Percentiles rank a stretch among this genome's conserved stretches.
phyloP scores from a whole-genome alignment of 2,888 invertebrate genomes.

The Drosophila differens region DNA sequence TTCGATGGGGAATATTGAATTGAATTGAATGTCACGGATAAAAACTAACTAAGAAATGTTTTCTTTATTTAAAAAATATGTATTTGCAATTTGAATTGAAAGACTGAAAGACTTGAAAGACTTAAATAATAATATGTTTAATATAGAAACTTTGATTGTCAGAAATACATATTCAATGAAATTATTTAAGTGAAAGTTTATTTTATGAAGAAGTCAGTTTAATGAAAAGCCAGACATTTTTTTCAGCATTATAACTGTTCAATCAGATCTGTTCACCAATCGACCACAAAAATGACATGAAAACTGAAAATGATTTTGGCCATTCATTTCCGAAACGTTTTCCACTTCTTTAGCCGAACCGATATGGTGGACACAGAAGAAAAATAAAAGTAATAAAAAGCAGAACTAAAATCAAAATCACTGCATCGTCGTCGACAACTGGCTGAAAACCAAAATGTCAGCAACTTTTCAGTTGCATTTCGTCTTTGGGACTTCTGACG shows the following conservation, averaged over 20 bases:
- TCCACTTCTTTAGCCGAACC: conserved; percentile 3
- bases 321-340: background rate
- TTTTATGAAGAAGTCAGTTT: background rate
- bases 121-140: background rate
- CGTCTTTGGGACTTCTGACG: conserved; percentile 37
- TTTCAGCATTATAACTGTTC: background rate
- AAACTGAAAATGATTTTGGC: conserved; percentile 8
- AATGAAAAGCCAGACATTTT: background rate
- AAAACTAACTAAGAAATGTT: no score
- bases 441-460: conserved; percentile 71
- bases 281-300: conserved; percentile 12
- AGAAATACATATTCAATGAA: background rate
- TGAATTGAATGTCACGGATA: no score
- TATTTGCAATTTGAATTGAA: no score
- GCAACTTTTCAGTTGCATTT: conserved; percentile 64
- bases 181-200: background rate
- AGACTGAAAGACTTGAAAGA: no score
- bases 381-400: background rate
- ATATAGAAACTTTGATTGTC: background rate
- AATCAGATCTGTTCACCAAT: background rate
- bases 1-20: no score
- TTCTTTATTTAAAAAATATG: no score
- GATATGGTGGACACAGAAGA: background rate
- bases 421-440: conserved; percentile 54
- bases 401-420: conserved; percentile 29